A percentile compares a stretch with the other conserved stretches of the same genome.
These are phyloP conservation scores for Procambarus clarkii DNA, from an alignment of 1,140 invertebrate genomes.

Conservation along the genomic window DNA sequence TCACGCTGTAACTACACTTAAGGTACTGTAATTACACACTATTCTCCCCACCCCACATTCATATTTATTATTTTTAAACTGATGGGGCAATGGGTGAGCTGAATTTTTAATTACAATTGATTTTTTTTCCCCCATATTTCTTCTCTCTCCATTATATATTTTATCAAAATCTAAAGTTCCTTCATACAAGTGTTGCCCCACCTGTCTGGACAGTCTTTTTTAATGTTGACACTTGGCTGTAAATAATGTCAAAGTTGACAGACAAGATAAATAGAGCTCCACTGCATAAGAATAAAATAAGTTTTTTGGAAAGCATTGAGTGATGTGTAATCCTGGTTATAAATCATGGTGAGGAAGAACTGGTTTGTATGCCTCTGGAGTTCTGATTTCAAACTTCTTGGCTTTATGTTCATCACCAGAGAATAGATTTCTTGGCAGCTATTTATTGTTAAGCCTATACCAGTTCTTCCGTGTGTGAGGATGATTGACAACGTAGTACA, in stretches of 20 bases:
- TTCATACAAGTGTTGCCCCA: too few relatives aligned
- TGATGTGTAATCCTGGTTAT: not conserved
- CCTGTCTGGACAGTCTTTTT: not conserved
- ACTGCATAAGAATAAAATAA: not conserved
- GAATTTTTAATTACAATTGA: not conserved
- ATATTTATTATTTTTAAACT: too few relatives aligned
- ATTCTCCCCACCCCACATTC: too few relatives aligned
- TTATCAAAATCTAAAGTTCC: too few relatives aligned
- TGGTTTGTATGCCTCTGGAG: conserved; percentile 23
- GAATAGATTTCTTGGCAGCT: conserved; percentile 39
- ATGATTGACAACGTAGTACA: conserved; percentile 26
- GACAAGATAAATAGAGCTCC: not conserved
- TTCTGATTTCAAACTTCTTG: not conserved
- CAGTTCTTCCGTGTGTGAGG: conserved; percentile 46
- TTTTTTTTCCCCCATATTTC: not conserved
- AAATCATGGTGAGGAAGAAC: conserved; percentile 11
- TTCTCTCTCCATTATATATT: too few relatives aligned
- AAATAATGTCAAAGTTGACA: not conserved
- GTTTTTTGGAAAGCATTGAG: not conserved
- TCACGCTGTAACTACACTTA: too few relatives aligned
- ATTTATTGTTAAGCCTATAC: conserved; percentile 29
- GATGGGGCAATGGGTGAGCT: too few relatives aligned
- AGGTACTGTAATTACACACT: too few relatives aligned
- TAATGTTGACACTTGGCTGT: too few relatives aligned
- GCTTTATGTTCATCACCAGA: not conserved